phyloP scores from a whole-genome alignment of 2,888 invertebrate species.

The Oegoconia quadripuncta region DNA sequence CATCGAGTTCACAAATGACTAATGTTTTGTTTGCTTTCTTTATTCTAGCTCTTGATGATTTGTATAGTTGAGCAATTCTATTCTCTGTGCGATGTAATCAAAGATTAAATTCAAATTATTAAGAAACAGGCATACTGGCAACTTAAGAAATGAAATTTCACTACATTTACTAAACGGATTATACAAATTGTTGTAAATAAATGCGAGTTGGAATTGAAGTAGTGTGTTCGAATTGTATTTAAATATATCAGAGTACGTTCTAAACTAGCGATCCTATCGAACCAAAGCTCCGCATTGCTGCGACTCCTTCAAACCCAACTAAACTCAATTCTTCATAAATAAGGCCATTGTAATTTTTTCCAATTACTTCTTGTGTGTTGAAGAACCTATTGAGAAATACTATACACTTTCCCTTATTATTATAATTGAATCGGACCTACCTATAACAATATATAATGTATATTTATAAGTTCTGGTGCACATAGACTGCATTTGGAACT shows the following conservation, averaged over 20 bases:
- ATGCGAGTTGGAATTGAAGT: slow-evolving; percentile 44
- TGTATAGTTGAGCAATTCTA: slow-evolving; percentile 10
- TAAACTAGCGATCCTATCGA: slow-evolving; percentile 65
- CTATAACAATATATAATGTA: slow-evolving; percentile 42
- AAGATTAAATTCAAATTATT: neutral
- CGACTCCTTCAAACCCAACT: slow-evolving; percentile 22
- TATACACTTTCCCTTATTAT: slow-evolving; percentile 74
- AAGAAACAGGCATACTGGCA: too few relatives aligned
- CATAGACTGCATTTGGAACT: neutral
- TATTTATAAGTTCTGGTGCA: neutral
- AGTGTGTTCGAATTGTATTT: slow-evolving; percentile 47
- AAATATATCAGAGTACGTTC: slow-evolving; percentile 25
- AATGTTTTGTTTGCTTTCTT: slow-evolving; percentile 21
- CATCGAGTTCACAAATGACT: neutral
- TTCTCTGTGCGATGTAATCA: slow-evolving; percentile 7
- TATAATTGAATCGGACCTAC: slow-evolving; percentile 74
- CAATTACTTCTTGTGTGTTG: slow-evolving; percentile 46
- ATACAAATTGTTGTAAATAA: slow-evolving; percentile 30
- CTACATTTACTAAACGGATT: too few relatives aligned
- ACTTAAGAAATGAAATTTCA: too few relatives aligned
- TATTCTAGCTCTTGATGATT: slow-evolving; percentile 12
- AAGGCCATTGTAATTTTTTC: slow-evolving; percentile 59
- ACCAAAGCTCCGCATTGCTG: slow-evolving; percentile 2
- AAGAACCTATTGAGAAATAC: slow-evolving; percentile 64
- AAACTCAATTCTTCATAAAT: slow-evolving; percentile 47